Conservation (phyloP, 1,140 invertebrate species). For the Chironomus tepperi region DNA sequence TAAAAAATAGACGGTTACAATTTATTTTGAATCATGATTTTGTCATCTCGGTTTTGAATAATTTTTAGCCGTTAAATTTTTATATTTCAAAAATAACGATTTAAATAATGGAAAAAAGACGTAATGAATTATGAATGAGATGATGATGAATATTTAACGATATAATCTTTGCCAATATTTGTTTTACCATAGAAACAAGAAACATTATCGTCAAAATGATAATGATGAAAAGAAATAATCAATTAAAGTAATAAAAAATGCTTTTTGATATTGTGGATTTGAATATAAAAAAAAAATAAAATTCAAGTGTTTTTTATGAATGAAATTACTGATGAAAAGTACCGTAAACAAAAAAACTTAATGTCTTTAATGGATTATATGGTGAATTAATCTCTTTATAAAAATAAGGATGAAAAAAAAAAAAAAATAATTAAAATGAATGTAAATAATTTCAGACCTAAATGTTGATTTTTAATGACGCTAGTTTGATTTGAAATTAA, state of each 20-base stretch:
- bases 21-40: no score
- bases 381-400: neutral
- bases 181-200: neutral
- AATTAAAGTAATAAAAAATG: constrained; percentile 17
- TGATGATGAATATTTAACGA: no score
- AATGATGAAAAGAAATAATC: neutral
- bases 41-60: no score
- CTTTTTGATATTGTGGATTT: constrained; percentile 16
- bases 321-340: neutral
- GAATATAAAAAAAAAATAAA: neutral
- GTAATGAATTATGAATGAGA: no score
- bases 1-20: neutral
- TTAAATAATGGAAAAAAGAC: no score
- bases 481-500: no score
- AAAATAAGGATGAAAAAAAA: neutral
- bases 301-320: neutral
- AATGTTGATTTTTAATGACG: constrained; percentile 2
- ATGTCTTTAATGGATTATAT: constrained; percentile 20
- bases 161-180: neutral
- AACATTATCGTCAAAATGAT: no score
- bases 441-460: constrained; percentile 14
- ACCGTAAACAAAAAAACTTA: neutral
- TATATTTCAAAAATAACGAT: no score
- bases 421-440: neutral
- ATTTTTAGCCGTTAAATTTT: no score